These are phyloP conservation scores for Lepetodrilus schrolli DNA, from an alignment of 2,888 invertebrate genomes.

Conservation along the genomic window DNA sequence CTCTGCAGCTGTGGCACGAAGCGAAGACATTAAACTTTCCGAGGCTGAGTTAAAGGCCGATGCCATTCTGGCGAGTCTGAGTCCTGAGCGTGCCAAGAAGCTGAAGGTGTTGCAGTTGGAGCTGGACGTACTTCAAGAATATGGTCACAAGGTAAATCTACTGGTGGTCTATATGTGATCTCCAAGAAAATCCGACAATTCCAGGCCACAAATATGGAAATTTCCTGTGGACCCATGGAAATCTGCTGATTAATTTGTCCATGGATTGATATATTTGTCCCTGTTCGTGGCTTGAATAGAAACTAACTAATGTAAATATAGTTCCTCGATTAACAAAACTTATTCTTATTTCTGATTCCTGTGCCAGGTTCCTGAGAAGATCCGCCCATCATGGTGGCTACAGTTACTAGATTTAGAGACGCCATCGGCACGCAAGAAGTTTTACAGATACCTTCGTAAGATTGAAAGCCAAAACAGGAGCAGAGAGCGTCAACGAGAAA, in stretches of 20 bases:
- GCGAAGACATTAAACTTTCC: background rate
- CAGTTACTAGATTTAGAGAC: slow-evolving; percentile 25
- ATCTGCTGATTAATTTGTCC: too few relatives aligned
- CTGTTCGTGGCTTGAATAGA: too few relatives aligned
- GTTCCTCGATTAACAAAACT: too few relatives aligned
- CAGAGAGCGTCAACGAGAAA: background rate
- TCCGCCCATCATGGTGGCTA: slow-evolving; percentile 27
- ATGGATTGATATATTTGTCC: too few relatives aligned
- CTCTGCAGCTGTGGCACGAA: background rate
- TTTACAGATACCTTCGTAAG: slow-evolving; percentile 33
- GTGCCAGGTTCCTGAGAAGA: slow-evolving; percentile 7
- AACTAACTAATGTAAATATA: too few relatives aligned
- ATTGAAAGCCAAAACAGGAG: slow-evolving; percentile 31
- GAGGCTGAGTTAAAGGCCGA: slow-evolving; percentile 26
- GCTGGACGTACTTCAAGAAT: slow-evolving; percentile 49
- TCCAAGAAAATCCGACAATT: too few relatives aligned
- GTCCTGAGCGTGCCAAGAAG: slow-evolving; percentile 44
- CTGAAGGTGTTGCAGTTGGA: slow-evolving; percentile 58
- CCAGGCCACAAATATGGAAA: too few relatives aligned
- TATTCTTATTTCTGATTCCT: too few relatives aligned
- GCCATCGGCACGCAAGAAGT: slow-evolving; percentile 2
- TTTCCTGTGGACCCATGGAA: too few relatives aligned
- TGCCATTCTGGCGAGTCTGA: slow-evolving; percentile 45
- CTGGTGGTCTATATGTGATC: too few relatives aligned
- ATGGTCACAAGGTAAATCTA: too few relatives aligned